These are phyloP conservation scores for Latrodectus elegans DNA, from an alignment of 2,888 invertebrate species.

Conservation along the genomic window DNA sequence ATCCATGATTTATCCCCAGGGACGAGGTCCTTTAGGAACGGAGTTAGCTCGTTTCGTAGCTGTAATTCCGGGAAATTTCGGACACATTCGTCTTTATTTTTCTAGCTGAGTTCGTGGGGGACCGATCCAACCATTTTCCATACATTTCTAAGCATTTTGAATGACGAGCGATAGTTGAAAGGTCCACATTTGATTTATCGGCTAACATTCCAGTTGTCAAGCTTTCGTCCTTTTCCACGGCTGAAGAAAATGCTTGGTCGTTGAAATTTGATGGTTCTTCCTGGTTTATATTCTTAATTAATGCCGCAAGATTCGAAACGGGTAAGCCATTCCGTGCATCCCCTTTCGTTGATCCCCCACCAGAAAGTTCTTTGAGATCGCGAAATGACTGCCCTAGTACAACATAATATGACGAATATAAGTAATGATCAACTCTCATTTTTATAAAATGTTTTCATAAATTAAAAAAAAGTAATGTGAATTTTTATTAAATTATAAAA, in stretches of 20 bases:
- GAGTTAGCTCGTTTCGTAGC: neutral
- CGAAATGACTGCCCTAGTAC: too few relatives aligned
- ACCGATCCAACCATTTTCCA: neutral
- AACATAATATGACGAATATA: too few relatives aligned
- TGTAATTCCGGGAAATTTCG: neutral
- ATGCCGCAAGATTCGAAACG: neutral
- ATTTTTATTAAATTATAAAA: too few relatives aligned
- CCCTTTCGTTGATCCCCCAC: neutral
- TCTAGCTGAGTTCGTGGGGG: neutral
- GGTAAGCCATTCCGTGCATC: neutral
- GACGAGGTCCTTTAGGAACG: neutral
- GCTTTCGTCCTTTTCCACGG: neutral
- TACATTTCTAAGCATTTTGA: neutral
- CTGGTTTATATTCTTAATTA: neutral
- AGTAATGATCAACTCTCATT: too few relatives aligned
- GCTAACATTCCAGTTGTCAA: neutral
- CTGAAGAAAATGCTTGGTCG: neutral
- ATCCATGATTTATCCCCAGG: neutral
- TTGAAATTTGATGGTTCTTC: constrained; percentile 1
- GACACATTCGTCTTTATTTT: neutral
- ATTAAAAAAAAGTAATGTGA: too few relatives aligned
- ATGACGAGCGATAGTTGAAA: neutral
- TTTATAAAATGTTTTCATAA: too few relatives aligned
- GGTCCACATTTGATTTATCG: neutral
- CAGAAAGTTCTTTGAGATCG: too few relatives aligned